Evolutionary conservation across 2,888 invertebrate genomes (phyloP).

Genomic region (Cerastoderma edule): DNA sequence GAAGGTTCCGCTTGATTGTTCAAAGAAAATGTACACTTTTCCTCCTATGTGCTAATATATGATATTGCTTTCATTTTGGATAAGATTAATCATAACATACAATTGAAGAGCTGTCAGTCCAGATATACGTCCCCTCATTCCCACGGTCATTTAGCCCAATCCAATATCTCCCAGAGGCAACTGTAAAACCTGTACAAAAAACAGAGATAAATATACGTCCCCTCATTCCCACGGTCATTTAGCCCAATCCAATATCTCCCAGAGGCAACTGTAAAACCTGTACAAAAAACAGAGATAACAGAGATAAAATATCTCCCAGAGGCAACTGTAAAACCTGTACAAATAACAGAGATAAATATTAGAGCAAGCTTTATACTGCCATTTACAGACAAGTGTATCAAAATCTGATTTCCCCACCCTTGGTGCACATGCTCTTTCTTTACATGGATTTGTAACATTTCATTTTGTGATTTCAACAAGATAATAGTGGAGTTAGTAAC

Average conservation of each 20-base stretch:
- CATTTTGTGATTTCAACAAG: too few species aligned
- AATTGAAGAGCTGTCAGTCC: constrained; percentile 54
- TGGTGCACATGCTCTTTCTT: too few species aligned
- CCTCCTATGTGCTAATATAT: too few species aligned
- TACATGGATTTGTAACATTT: too few species aligned
- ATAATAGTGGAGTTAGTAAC: too few species aligned
- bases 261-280: constrained; percentile 20
- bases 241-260: constrained; percentile 67
- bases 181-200: constrained; percentile 21
- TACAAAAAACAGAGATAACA: constrained; percentile 31
- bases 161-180: constrained; percentile 55
- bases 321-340: constrained; percentile 16
- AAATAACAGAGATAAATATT: constrained; percentile 37
- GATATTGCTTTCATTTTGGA: too few species aligned
- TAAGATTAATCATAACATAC: constrained; percentile 41
- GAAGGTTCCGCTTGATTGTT: too few species aligned
- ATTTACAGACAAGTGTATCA: too few species aligned
- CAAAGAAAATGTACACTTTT: too few species aligned
- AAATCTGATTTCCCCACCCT: too few species aligned
- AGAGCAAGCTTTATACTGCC: too few species aligned
- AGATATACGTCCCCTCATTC: constrained; percentile 50
- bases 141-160: constrained; percentile 64
- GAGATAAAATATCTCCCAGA: constrained; percentile 64
- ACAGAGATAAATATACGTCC: constrained; percentile 49
- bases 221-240: constrained; percentile 52